A percentile compares a stretch with the other conserved stretches of the same genome.
phyloP scores from a whole-genome alignment of 2,888 invertebrate species.

The Glyphotaelius pellucidus region DNA sequence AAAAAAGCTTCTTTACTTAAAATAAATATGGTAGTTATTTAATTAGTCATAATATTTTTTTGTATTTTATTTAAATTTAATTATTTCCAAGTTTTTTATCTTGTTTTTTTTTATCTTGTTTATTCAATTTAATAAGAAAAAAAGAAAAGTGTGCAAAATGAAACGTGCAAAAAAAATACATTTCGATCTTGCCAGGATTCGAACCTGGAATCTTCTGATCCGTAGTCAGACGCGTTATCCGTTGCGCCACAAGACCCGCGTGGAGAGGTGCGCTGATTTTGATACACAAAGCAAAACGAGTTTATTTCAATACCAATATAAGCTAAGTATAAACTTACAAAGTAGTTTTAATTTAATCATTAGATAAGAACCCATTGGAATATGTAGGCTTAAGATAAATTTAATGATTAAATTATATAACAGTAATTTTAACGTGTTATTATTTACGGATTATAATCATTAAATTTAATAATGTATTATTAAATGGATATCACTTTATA shows the following conservation, averaged over 20 bases:
- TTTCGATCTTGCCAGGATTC: conserved; percentile 78
- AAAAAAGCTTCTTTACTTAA: too few species aligned
- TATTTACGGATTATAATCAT: too few species aligned
- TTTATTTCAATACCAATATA: background rate
- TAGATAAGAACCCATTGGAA: background rate
- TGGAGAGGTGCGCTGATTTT: background rate
- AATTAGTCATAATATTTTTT: too few species aligned
- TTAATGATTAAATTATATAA: too few species aligned
- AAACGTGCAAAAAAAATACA: background rate
- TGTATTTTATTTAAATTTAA: too few species aligned
- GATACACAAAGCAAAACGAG: background rate
- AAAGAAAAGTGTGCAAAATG: background rate
- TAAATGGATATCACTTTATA: background rate
- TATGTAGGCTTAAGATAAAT: background rate
- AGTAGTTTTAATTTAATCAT: too few species aligned
- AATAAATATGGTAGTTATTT: too few species aligned
- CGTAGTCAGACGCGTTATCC: conserved; percentile 85
- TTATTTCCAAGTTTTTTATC: too few species aligned
- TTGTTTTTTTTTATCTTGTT: background rate
- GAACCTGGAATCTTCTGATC: conserved; percentile 83
- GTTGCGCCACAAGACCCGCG: conserved; percentile 78
- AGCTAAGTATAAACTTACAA: too few species aligned
- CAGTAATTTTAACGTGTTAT: too few species aligned
- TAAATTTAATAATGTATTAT: background rate
- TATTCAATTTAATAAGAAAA: background rate